These are phyloP conservation scores for Pelodytes ibericus DNA, from an alignment of 2,797 vertebrate genomes.

Conservation along the genomic window DNA sequence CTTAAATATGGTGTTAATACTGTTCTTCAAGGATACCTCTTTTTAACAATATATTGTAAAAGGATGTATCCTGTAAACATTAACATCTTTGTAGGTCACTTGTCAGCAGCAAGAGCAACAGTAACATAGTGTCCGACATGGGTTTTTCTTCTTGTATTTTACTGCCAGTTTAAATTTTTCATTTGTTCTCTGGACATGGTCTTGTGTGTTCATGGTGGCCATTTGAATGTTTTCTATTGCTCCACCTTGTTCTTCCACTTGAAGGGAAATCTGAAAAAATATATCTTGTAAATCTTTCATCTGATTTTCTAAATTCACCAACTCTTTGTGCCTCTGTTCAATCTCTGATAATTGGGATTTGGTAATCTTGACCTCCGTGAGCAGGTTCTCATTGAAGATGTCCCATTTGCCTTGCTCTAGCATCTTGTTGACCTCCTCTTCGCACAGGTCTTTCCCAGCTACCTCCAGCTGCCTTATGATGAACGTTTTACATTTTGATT, in stretches of 20 bases:
- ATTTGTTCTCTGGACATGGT: conserved; percentile 78
- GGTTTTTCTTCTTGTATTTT: conserved; percentile 86
- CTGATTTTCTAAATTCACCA: conserved; percentile 88
- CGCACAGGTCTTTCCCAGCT: conserved; percentile 81
- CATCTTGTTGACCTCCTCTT: conserved; percentile 90
- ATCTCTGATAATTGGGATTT: conserved; percentile 89
- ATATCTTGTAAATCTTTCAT: conserved; percentile 89
- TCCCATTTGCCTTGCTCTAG: conserved; percentile 91
- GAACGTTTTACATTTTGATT: conserved; percentile 89
- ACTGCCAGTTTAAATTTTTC: conserved; percentile 89
- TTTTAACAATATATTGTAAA: no score
- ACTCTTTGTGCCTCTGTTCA: conserved; percentile 90
- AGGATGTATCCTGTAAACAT: not conserved
- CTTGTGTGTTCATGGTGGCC: conserved; percentile 81
- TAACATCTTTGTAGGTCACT: not conserved
- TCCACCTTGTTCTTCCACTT: conserved; percentile 89
- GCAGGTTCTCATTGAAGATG: conserved; percentile 91
- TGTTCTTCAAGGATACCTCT: no score
- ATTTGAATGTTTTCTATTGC: conserved; percentile 89
- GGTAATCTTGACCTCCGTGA: conserved; percentile 88
- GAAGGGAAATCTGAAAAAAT: conserved; percentile 86
- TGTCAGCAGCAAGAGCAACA: conserved; percentile 83
- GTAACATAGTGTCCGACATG: conserved; percentile 83
- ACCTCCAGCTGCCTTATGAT: conserved; percentile 92
- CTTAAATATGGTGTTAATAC: no score